phyloP scores from a whole-genome alignment of 1,140 invertebrate species.

The Megalopta genalis region DNA sequence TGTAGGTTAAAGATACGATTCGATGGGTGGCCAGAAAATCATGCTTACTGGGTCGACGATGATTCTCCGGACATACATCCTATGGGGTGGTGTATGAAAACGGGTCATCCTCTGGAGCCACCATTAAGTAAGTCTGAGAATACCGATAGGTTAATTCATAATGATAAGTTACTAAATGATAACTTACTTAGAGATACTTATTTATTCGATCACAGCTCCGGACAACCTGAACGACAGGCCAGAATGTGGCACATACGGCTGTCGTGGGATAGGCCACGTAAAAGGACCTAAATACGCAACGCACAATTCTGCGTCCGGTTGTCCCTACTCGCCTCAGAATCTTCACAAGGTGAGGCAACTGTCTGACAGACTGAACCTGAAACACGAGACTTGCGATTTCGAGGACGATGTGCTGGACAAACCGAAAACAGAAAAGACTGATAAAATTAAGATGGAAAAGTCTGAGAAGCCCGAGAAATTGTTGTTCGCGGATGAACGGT shows the following conservation, averaged over 20 bases:
- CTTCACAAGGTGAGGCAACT: conserved; percentile 82
- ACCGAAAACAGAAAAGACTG: conserved; percentile 71
- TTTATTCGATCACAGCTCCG: conserved; percentile 77
- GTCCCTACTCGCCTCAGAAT: conserved; percentile 90
- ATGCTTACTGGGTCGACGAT: conserved; percentile 94
- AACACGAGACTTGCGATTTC: conserved; percentile 71
- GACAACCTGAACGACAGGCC: conserved; percentile 82
- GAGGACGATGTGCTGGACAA: conserved; percentile 73
- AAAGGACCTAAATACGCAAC: conserved; percentile 87
- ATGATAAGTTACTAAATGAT: too few species aligned
- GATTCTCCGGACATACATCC: conserved; percentile 95
- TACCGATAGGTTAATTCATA: too few species aligned
- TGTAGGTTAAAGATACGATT: conserved; percentile 89
- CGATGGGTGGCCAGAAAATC: conserved; percentile 93
- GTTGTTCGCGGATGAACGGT: conserved; percentile 64
- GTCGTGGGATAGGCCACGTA: conserved; percentile 89
- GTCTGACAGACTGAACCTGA: conserved; percentile 81
- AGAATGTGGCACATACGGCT: conserved; percentile 88
- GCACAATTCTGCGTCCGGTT: conserved; percentile 89
- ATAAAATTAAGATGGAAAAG: conserved; percentile 70
- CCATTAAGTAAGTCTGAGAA: conserved; percentile 84
- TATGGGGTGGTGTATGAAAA: conserved; percentile 93
- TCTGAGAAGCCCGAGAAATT: conserved; percentile 66
- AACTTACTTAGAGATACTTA: too few species aligned
- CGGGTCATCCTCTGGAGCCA: conserved; percentile 91